Percentiles rank a stretch among this genome's conserved stretches.
phyloP scores from a whole-genome alignment of 1,140 invertebrate species.

The Diorhabda sublineata region DNA sequence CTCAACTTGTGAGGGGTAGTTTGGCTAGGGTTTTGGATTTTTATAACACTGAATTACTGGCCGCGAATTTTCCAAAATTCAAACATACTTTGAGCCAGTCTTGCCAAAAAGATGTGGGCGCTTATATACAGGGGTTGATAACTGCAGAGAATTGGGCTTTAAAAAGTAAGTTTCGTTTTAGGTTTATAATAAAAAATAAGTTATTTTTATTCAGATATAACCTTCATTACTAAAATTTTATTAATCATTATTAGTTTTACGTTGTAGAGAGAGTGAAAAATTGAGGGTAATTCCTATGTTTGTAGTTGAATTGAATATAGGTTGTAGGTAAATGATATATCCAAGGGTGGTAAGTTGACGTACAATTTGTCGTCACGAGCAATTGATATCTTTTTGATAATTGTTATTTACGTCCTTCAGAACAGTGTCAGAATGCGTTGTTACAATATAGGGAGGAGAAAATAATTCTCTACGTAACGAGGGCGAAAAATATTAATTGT shows the following conservation, averaged over 20 bases:
- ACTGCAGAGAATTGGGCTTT: conserved; percentile 65
- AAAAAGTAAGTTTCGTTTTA: conserved; percentile 58
- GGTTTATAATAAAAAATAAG: neutral
- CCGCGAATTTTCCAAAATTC: conserved; percentile 45
- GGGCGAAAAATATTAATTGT: no score
- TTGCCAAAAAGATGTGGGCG: conserved; percentile 59
- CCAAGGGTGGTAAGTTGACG: no score
- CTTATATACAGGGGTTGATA: conserved; percentile 59
- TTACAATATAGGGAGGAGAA: no score
- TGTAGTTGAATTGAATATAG: neutral
- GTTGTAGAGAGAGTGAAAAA: neutral
- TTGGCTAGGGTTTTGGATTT: conserved; percentile 49
- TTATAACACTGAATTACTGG: conserved; percentile 48
- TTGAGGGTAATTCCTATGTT: neutral
- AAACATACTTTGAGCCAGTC: conserved; percentile 39
- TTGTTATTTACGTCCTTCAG: no score
- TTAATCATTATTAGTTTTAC: neutral
- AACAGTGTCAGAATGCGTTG: no score
- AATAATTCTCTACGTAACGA: no score
- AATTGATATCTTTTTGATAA: no score
- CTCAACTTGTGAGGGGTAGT: conserved; percentile 36
- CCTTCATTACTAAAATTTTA: neutral
- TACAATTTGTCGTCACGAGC: no score
- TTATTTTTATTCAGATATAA: neutral
- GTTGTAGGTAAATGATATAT: neutral